Evolutionary conservation across 2,797 vertebrate species (phyloP).

Genomic region (Sebastes elongatus): DNA sequence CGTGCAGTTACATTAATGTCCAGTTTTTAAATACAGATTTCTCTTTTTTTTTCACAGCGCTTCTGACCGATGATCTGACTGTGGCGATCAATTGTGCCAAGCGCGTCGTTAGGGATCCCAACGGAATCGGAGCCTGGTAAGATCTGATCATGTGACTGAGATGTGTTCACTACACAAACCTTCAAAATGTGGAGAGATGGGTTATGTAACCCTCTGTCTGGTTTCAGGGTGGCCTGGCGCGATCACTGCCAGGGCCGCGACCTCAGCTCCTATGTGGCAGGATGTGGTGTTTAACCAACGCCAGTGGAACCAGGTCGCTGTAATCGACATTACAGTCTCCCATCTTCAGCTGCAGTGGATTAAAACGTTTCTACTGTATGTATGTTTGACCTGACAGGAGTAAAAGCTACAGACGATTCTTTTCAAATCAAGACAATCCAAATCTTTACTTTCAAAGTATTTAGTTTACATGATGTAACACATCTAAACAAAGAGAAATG

Average conservation of each 20-base stretch:
- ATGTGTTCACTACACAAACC: not conserved
- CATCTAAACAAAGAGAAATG: not conserved
- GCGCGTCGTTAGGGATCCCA: conserved; percentile 57
- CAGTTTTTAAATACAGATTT: not conserved
- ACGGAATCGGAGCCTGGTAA: conserved; percentile 74
- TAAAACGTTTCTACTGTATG: not conserved
- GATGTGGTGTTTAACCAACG: not conserved
- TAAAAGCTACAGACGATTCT: not conserved
- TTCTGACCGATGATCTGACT: conserved; percentile 46
- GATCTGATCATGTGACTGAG: not conserved
- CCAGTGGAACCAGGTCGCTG: not conserved
- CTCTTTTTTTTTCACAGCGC: conserved; percentile 30
- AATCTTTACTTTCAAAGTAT: not conserved
- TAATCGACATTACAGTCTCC: not conserved
- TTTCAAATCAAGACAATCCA: not conserved
- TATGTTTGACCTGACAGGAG: not conserved
- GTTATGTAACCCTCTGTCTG: not conserved
- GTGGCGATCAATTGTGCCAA: conserved; percentile 70
- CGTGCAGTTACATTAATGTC: not conserved
- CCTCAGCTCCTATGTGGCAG: too few relatives aligned
- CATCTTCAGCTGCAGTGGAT: not conserved
- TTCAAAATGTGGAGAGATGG: not conserved
- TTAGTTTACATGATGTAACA: not conserved
- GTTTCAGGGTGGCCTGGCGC: conserved; percentile 72
- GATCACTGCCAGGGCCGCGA: not conserved